A percentile compares a stretch with the other conserved stretches of the same genome.
These are phyloP conservation scores for Onychomys arenicola DNA, from an alignment of 2,797 vertebrate species.

Conservation along the genomic window DNA sequence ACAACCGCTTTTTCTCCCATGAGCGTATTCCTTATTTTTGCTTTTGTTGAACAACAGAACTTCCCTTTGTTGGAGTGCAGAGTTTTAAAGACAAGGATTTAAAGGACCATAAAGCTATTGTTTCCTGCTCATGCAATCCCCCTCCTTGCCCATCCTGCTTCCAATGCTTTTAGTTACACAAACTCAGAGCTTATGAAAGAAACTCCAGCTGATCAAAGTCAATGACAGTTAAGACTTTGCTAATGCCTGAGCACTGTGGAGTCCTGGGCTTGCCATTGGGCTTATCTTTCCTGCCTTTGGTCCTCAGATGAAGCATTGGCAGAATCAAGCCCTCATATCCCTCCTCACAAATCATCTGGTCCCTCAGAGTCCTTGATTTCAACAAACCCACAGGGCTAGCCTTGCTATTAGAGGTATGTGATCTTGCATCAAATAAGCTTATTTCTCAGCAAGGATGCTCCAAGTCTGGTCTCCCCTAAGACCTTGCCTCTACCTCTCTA, in stretches of 20 bases:
- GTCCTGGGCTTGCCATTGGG: background rate
- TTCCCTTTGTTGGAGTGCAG: background rate
- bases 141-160: background rate
- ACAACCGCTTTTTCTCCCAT: background rate
- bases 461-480: background rate
- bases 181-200: background rate
- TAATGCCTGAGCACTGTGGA: background rate
- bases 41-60: constrained; percentile 33
- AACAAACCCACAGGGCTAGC: background rate
- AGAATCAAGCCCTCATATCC: background rate
- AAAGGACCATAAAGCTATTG: background rate
- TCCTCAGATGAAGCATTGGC: background rate
- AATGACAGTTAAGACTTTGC: background rate
- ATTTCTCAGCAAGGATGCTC: background rate
- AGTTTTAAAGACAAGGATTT: background rate
- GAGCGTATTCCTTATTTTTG: background rate
- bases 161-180: background rate
- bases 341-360: background rate
- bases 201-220: background rate
- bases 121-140: background rate
- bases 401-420: background rate
- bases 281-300: background rate
- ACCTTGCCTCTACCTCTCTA: rapidly evolving
- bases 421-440: background rate
- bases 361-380: background rate